These are phyloP conservation scores for Latrodectus geometricus DNA, from an alignment of 1,140 invertebrate genomes.

Conservation along the genomic window DNA sequence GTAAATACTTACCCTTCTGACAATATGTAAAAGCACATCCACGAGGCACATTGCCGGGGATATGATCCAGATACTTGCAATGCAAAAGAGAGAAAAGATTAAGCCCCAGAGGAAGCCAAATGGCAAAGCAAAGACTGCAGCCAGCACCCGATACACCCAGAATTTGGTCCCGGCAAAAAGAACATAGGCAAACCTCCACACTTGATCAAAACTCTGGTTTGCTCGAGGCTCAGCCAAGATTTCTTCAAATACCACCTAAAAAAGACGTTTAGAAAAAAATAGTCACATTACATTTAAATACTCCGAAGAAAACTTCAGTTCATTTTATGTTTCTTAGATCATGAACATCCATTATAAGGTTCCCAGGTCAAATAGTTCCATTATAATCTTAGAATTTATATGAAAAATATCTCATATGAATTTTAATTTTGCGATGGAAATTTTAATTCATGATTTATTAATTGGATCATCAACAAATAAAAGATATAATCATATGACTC, in stretches of 20 bases:
- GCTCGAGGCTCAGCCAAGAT: slow-evolving; percentile 72
- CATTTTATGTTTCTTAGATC: too few relatives aligned
- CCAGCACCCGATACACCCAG: slow-evolving; percentile 69
- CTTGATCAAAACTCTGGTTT: slow-evolving; percentile 70
- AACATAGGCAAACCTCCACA: slow-evolving; percentile 70
- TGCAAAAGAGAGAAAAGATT: slow-evolving; percentile 69
- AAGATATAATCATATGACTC: too few relatives aligned
- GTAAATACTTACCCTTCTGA: slow-evolving; percentile 64
- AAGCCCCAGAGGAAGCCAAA: slow-evolving; percentile 70
- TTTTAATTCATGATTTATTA: too few relatives aligned
- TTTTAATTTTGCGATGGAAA: too few relatives aligned
- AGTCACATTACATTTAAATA: too few relatives aligned
- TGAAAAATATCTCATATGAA: too few relatives aligned
- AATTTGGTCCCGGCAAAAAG: slow-evolving; percentile 70
- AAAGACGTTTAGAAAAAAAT: neutral
- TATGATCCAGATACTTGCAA: slow-evolving; percentile 69
- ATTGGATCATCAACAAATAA: too few relatives aligned
- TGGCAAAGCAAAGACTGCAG: slow-evolving; percentile 68
- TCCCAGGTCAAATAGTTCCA: too few relatives aligned
- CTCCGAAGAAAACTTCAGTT: too few relatives aligned
- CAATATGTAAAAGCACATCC: slow-evolving; percentile 64
- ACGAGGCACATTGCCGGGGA: slow-evolving; percentile 67
- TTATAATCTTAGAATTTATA: too few relatives aligned
- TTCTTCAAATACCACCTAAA: slow-evolving; percentile 71
- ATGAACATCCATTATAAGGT: too few relatives aligned